Base-by-base conservation (phyloP, 2,888 invertebrate genomes). In the Ametastegia equiseti region DNA sequence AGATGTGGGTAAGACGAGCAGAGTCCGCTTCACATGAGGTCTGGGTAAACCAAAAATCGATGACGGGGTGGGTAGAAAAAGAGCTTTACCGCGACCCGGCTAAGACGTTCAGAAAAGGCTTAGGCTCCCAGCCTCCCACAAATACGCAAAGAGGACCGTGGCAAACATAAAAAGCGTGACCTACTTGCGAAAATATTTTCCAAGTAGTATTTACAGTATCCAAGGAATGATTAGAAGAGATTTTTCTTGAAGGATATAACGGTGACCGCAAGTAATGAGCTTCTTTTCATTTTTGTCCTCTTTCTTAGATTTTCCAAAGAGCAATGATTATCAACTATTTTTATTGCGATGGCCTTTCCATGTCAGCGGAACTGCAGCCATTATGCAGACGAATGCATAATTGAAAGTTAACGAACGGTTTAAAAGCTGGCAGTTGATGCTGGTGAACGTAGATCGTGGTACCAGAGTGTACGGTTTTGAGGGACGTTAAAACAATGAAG, bases 401-500 rank as follows among this genome's bases (percentile, higher is more conserved):
- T 19, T 19, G 9, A 36, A 67, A 36, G 65, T 36, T 71, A 47
- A 71, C 30, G 27, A 45, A 47, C 47, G 45, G 71, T 23, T 30
- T 47, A 42, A 27, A 71, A 42, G 45, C 71, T 45, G 71, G 15
- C 45, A 71, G 45, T 47, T 19, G 45, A 71, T 45, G 71, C n/a
- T 39, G 23, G 23, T 27, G 60, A n/a, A n/a, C 57, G n/a, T 39
- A 63, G 60, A 78, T 57, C 63, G 75, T 60, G n/a, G 15, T 42
- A 60, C 30, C 27, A 27, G 60, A 78, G 60, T 45, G 78, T 27
- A 73, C 73, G 36, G 60, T 77, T 81, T 77, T 65, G 63, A 63
- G 77, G 42, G 60, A 63, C 42, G 81, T 7, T 27, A 33, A 71
- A 77, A 81, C 81, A 65, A 81, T 81, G 77, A 15, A 23, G 33